A percentile compares a stretch with the other conserved stretches of the same genome.
Evolutionary conservation across 2,888 invertebrate genomes (phyloP).

Genomic region (Agrotis segetum): DNA sequence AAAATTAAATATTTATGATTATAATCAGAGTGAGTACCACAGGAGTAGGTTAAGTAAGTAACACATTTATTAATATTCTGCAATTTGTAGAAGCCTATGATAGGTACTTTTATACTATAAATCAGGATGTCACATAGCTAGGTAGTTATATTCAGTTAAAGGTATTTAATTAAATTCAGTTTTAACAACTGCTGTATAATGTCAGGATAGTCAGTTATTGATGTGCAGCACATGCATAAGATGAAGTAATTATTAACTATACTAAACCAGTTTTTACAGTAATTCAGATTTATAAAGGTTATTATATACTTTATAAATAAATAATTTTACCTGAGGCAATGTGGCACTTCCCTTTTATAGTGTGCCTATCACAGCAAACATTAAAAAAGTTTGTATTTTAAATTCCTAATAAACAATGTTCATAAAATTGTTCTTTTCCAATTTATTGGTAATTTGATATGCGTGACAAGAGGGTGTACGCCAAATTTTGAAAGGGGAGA

Average conservation of each 20-base stretch:
- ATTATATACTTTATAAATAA: neutral
- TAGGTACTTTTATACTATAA: neutral
- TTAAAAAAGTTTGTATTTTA: neutral
- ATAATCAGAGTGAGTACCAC: no score
- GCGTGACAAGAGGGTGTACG: conserved; percentile 18
- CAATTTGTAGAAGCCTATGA: neutral
- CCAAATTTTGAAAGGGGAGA: conserved; percentile 18
- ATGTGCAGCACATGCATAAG: neutral
- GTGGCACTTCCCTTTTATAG: no score
- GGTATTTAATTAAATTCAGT: no score
- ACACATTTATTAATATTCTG: no score
- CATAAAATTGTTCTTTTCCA: conserved; percentile 16
- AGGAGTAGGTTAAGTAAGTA: no score
- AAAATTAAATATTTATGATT: conserved; percentile 37
- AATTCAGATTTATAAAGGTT: neutral
- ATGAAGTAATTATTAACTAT: neutral
- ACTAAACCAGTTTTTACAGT: neutral
- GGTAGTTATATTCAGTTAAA: no score
- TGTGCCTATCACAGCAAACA: neutral
- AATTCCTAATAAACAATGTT: neutral
- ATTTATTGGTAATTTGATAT: conserved; percentile 24
- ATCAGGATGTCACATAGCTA: neutral
- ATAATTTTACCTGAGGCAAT: conserved; percentile 17
- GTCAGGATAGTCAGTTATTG: neutral
- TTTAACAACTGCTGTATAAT: neutral